Percentiles rank a stretch among this genome's conserved stretches.
Conservation (phyloP, 2,113 vertebrate genomes). For the Oenanthe melanoleuca region DNA sequence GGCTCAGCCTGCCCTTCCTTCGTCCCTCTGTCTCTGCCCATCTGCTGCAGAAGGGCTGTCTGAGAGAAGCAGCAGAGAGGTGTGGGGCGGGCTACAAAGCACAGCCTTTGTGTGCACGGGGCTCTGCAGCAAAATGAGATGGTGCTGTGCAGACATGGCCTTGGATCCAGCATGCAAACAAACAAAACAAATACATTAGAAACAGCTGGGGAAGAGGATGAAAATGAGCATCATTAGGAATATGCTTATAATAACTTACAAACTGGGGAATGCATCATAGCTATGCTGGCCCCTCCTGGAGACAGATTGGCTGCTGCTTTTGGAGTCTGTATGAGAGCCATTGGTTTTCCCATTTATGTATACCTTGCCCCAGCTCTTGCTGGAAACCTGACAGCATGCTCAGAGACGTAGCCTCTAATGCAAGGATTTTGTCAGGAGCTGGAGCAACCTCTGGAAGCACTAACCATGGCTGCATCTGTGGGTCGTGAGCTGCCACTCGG, state of each 20-base stretch:
- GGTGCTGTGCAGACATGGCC: not conserved
- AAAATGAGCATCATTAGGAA: conserved; percentile 22
- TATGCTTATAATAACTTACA: conserved; percentile 1
- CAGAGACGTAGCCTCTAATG: not conserved
- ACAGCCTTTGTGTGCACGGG: not conserved
- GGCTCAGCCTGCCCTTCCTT: not conserved
- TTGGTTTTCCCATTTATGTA: not conserved
- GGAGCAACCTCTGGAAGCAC: not conserved
- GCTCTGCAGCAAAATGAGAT: not conserved
- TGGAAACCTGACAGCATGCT: not conserved
- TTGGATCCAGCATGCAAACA: not conserved
- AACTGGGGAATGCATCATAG: conserved; percentile 1
- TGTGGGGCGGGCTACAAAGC: not conserved
- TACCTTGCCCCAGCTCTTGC: not conserved
- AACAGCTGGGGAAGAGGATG: conserved; percentile 50
- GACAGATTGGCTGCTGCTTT: conserved; percentile 4
- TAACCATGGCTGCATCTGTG: not conserved
- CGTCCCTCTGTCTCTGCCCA: not conserved
- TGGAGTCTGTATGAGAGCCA: not conserved
- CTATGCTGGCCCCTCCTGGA: not conserved
- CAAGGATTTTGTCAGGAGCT: not conserved
- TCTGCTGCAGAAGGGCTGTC: not conserved
- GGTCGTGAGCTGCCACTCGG: not conserved
- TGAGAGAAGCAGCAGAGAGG: not conserved
- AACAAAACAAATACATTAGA: conserved; percentile 52